Conservation (phyloP, 1,140 invertebrate genomes). For the Drosophila aff. region DNA sequence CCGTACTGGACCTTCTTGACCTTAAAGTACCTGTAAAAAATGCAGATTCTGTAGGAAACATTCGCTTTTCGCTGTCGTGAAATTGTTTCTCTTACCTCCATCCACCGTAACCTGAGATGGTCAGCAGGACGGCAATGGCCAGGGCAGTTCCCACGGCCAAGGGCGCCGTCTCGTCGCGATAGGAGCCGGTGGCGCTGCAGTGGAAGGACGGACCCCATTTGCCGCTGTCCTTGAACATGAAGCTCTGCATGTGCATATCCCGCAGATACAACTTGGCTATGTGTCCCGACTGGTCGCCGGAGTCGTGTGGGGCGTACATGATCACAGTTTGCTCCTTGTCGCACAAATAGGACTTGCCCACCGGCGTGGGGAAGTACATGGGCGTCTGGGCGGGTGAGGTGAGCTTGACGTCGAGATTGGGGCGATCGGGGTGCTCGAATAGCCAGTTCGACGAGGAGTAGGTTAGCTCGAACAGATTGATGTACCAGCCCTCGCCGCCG, state of each 20-base stretch:
- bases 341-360: slow-evolving; percentile 93
- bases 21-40: slow-evolving; percentile 90
- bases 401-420: slow-evolving; percentile 86
- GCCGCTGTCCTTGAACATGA: slow-evolving; percentile 87
- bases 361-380: slow-evolving; percentile 92
- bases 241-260: slow-evolving; percentile 87
- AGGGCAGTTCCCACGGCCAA: slow-evolving; percentile 94
- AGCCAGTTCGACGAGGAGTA: slow-evolving; percentile 87
- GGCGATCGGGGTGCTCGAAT: slow-evolving; percentile 86
- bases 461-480: slow-evolving; percentile 89
- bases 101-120: slow-evolving; percentile 93
- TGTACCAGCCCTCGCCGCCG: slow-evolving; percentile 94
- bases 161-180: slow-evolving; percentile 92
- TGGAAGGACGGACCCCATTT: slow-evolving; percentile 87
- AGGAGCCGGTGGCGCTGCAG: slow-evolving; percentile 86
- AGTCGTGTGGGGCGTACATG: slow-evolving; percentile 81
- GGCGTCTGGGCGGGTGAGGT: slow-evolving; percentile 87
- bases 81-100: slow-evolving; percentile 69
- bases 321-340: slow-evolving; percentile 87
- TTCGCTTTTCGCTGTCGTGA: no score
- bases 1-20: slow-evolving; percentile 96
- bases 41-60: not conserved
- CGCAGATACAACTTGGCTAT: slow-evolving; percentile 87
- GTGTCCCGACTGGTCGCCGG: slow-evolving; percentile 84
- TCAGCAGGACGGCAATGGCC: slow-evolving; percentile 91